Base-by-base conservation (phyloP, 2,797 vertebrate genomes). In the Tiaroga cobitis region DNA sequence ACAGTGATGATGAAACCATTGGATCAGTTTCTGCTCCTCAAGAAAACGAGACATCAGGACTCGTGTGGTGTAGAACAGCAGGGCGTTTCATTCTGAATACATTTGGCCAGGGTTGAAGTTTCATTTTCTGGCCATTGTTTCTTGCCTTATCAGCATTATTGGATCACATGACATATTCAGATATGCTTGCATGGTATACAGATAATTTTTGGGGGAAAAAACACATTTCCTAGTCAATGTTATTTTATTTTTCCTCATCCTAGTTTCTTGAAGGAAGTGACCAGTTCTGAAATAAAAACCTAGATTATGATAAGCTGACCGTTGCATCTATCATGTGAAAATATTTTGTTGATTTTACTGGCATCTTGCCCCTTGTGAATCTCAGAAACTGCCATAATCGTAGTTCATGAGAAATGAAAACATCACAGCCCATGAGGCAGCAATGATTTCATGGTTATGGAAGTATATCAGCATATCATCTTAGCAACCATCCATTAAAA, bases 111-210 rank as follows among this genome's bases (percentile, higher is more conserved):
- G 29, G 34, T 39, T 56, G 34, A 8, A 9, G 41, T 79, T 54
- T 54, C n/a, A 24, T 46, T 78, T 16, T 15, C 10, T 65, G 29
- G 8, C 29, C 2, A n/a, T 81, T 51, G 32, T 54, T 24, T 77
- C n/a, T 67, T 46, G 77, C 10, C 5, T 59, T 70, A 61, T 84
- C 61, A 84, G 82, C 82, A 69, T 75, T 67, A 65, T 13, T 39
- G 41, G 16, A 83, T 39, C 32, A 21, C 43, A 67, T 75, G 32
- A 67, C 34, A 41, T 29, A 7, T 18, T 73, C 11, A 5, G 39
- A 46, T 46, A 24, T 63, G 69, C 69, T 61, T 61, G 29, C 51
- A 59, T 41, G 9, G 34, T 39, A 59, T 13, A 41, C 13, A 46
- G 37, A 9, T 82, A 1, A 43, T 29, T 41, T 59, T n/a, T 0